Conservation (phyloP, 2,888 invertebrate genomes). For the Cerastis leucographa region DNA sequence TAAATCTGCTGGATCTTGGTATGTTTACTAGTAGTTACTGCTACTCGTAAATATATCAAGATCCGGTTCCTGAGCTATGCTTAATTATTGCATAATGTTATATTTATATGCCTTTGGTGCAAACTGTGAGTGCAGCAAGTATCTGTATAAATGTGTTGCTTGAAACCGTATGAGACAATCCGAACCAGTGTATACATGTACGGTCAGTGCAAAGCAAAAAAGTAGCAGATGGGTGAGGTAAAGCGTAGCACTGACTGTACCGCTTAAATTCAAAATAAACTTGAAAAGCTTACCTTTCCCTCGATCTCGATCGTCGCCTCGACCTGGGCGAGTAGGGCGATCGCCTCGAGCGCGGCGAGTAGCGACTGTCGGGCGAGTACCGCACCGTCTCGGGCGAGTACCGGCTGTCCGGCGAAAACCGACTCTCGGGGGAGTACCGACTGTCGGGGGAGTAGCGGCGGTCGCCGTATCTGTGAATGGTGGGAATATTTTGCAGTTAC, state of each 20-base stretch:
- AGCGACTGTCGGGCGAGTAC: constrained; percentile 86
- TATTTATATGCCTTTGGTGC: too few species aligned
- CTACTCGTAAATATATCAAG: too few species aligned
- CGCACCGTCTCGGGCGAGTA: constrained; percentile 86
- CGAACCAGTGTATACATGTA: background rate
- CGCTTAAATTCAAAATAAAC: background rate
- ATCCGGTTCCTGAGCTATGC: too few species aligned
- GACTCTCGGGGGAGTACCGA: constrained; percentile 82
- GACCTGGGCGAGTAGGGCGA: constrained; percentile 78
- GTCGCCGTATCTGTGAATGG: constrained; percentile 75
- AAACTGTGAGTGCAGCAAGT: too few species aligned
- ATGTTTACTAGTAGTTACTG: too few species aligned
- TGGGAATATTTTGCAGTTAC: background rate
- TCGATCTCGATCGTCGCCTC: constrained; percentile 79
- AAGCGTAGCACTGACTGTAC: background rate
- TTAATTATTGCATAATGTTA: too few species aligned
- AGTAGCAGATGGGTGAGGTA: too few species aligned
- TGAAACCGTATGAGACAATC: background rate
- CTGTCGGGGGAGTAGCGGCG: constrained; percentile 89
- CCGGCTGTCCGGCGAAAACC: constrained; percentile 90
- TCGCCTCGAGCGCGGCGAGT: constrained; percentile 78
- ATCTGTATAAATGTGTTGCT: too few species aligned
- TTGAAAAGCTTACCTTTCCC: constrained; percentile 76
- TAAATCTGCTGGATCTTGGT: too few species aligned
- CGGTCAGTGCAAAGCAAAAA: too few species aligned